Base-by-base conservation (phyloP, 1,140 invertebrate genomes). In the Drosophila carrolli region DNA sequence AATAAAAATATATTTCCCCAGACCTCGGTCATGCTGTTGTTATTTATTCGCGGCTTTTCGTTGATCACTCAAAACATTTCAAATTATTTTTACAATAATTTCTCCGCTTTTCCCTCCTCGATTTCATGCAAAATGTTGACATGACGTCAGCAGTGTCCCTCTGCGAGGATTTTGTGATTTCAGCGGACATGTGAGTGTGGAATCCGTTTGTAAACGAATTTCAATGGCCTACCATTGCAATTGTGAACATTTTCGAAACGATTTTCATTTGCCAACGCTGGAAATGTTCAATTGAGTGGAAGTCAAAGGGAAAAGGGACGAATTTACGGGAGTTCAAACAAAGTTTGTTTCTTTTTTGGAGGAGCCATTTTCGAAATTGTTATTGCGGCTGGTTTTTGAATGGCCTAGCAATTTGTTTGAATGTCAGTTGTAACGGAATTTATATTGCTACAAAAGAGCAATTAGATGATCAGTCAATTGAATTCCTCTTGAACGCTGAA, bases 81-180 rank as follows among this genome's bases (percentile, higher is more conserved):
- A 71, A 71, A 79, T 79, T 79, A 71, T 71, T 84, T 66, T 61
- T 40, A 43, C 50, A n/a, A 68, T 35, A 43, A 13, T 51, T 38
- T 50, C 40, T 46, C 32, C 6, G 29, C 7, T 32, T 32, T 14
- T 53, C 11, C 14, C 9, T 7, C 7, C 3, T 37, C 29, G 13
- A 54, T 66, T 67, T 38, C 37, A 40, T 40, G 62, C 23, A n/a
- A 37, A 58, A 58, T 19, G 29, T 8, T n/a, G 38, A 61, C 23
- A 14, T 71, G 63, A 71, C 67, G 67, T 57, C 63, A 71, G 51
- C 43, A 9, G 37, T 47, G 67, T 56, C 50, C 63, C 35, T 54
- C 32, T 55, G 32, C 16, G 13, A 13, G 62, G 62, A 55, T 70
- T 67, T 70, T 13, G 16, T 19, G 44, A 23, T 66, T 41, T 66